phyloP scores from a whole-genome alignment of 2,888 invertebrate species.

The Omphaloscelis lunosa region DNA sequence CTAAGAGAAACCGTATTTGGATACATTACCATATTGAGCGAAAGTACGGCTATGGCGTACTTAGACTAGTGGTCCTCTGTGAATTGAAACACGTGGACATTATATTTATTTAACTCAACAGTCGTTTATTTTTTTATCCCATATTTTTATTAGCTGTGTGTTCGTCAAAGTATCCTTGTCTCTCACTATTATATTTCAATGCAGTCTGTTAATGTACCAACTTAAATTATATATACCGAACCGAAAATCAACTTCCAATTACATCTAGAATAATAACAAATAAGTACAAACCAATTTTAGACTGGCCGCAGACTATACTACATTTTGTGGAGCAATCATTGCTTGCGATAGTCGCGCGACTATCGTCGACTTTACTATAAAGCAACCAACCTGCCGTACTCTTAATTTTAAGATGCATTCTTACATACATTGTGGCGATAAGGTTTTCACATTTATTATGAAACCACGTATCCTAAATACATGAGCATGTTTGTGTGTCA shows the following conservation, averaged over 20 bases:
- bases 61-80: conserved; percentile 4
- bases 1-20: conserved; percentile 26
- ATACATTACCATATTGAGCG: conserved; percentile 43
- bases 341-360: too few relatives aligned
- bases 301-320: conserved; percentile 3
- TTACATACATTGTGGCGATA: too few relatives aligned
- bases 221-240: background rate
- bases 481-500: too few relatives aligned
- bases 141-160: background rate
- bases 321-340: background rate
- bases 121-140: background rate
- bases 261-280: conserved; percentile 24
- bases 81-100: conserved; percentile 30
- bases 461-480: too few relatives aligned
- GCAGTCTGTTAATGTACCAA: background rate
- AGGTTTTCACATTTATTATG: too few relatives aligned
- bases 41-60: conserved; percentile 17
- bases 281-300: conserved; percentile 20
- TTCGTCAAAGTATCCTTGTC: background rate
- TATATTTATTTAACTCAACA: background rate
- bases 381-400: too few relatives aligned
- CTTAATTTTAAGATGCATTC: too few relatives aligned
- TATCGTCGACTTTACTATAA: too few relatives aligned
- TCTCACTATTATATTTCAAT: background rate
- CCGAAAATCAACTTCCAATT: conserved; percentile 8